A percentile compares a stretch with the other conserved stretches of the same genome.
Evolutionary conservation across 92 coral and sea anemone genomes (phyloP).

Genomic region (Zoanthus sansibaricus): DNA sequence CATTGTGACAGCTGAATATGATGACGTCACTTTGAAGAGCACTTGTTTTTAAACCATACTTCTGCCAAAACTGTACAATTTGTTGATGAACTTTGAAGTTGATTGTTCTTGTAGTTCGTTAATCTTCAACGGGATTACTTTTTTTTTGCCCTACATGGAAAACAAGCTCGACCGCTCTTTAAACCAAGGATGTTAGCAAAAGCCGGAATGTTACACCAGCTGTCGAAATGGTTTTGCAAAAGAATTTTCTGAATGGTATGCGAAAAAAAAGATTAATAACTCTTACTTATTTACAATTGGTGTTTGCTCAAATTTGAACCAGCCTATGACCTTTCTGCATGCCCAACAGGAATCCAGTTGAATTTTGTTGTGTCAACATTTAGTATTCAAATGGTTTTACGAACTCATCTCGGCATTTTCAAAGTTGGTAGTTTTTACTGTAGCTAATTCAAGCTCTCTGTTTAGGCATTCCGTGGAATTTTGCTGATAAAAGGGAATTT

Average conservation of each 20-base stretch:
- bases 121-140: background rate
- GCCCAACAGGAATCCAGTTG: slow-evolving; percentile 67
- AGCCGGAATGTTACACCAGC: slow-evolving; percentile 28
- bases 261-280: slow-evolving; percentile 70
- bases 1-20: slow-evolving; percentile 24
- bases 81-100: slow-evolving; percentile 19
- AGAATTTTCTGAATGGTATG: slow-evolving; percentile 34
- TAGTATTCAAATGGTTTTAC: slow-evolving; percentile 80
- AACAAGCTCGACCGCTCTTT: background rate
- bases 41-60: slow-evolving; percentile 21
- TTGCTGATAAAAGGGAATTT: background rate
- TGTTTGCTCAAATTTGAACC: slow-evolving; percentile 66
- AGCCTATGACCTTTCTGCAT: slow-evolving; percentile 81
- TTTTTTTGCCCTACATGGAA: background rate
- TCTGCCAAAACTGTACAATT: slow-evolving; percentile 34
- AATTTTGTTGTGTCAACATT: slow-evolving; percentile 79
- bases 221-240: slow-evolving; percentile 29
- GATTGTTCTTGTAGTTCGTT: background rate
- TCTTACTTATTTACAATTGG: slow-evolving; percentile 60
- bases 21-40: slow-evolving; percentile 25
- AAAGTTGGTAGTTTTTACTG: slow-evolving; percentile 5
- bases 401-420: slow-evolving; percentile 9
- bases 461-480: slow-evolving; percentile 1
- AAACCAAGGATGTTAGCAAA: background rate
- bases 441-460: slow-evolving; percentile 28